Evolutionary conservation across 2,797 vertebrate species (phyloP), one percentile per base, ranked within the genome.

Genomic region (Chrysolophus pictus): DNA sequence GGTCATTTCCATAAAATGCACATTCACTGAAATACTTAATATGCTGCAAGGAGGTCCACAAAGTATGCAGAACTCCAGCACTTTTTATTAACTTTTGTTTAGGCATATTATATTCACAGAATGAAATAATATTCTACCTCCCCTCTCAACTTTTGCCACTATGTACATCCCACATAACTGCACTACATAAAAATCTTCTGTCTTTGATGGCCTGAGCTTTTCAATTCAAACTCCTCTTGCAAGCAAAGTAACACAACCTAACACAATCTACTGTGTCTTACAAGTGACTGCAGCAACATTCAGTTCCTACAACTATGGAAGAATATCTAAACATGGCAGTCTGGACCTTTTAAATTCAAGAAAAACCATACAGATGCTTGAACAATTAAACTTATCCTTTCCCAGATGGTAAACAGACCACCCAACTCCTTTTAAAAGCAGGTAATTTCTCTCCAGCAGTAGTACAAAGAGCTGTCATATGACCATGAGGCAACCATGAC

Each of bases 31-130:
- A 85, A 67, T 77, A 68, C 82, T 80, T 16, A 16, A 2, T 80
- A 67, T 77, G 5, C 47, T 63, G 5, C 17, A 75, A 19, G 17
- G 39, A 92, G 35, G 14, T 81, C 92, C 91, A 90, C 84, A 58
- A 33, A 72, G 53, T 29, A 72, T 72, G 69, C 10, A 22, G 12
- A 41, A 73, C 62, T 55, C 26, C 58, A 79, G 23, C 14, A 17
- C 31, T 31, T 90, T 9, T 21, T 49, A 11, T 28, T 89, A 59
- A 87, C 78, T 26, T 93, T 71, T 49, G 17, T 24, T 88, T 62
- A 56, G 2, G 10, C 8, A 14, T 35, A 70, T 76, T 95, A 88
- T 88, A 69, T 10, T 29, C 33, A 84, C 5, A 71, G 64, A 64
- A 29, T 33, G 0, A 46, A 51, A 15, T 1, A 84, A 49, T 29